phyloP scores from a whole-genome alignment of 2,888 invertebrate species.

The Allygus modestus region DNA sequence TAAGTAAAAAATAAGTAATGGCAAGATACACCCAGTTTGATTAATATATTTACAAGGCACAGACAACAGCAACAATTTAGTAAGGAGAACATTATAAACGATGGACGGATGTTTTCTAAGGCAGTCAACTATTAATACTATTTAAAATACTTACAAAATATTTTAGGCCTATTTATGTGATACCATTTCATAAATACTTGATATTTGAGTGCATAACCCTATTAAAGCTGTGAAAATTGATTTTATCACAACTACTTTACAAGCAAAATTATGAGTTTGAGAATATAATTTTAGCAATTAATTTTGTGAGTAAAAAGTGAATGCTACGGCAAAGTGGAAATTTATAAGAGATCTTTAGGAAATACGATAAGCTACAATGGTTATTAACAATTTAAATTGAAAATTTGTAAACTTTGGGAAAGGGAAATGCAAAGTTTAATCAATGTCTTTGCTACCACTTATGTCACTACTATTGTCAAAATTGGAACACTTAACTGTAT shows the following conservation, averaged over 20 bases:
- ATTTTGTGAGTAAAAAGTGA: no score
- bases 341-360: no score
- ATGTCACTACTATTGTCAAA: background rate
- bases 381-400: no score
- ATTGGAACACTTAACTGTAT: background rate
- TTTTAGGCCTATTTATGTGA: background rate
- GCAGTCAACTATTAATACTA: slow-evolving; percentile 42
- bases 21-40: slow-evolving; percentile 47
- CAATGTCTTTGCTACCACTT: background rate
- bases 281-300: no score
- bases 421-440: background rate
- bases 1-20: slow-evolving; percentile 13
- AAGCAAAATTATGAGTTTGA: no score
- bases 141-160: slow-evolving; percentile 25
- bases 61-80: background rate
- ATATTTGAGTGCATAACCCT: no score
- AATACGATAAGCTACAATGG: no score
- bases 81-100: background rate
- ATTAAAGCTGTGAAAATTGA: no score
- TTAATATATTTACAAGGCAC: slow-evolving; percentile 57
- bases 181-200: no score
- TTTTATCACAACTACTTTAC: no score
- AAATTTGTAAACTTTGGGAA: no score
- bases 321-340: no score
- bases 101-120: slow-evolving; percentile 40